Evolutionary conservation across 2,113 vertebrate genomes (phyloP).

Genomic region (Cyrtonyx montezumae): DNA sequence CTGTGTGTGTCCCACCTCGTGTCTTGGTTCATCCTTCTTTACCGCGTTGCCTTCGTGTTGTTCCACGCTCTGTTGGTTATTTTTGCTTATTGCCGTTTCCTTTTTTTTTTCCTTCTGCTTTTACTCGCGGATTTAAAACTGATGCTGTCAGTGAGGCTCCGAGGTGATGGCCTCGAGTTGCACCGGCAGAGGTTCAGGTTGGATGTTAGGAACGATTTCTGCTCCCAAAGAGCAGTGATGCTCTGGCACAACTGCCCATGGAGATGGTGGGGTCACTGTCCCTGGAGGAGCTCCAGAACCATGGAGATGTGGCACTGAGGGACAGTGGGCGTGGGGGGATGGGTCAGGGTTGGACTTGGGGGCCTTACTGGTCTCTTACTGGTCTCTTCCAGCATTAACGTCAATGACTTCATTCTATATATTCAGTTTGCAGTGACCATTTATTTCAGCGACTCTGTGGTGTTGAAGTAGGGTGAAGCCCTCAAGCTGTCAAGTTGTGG

Average conservation of each 20-base stretch:
- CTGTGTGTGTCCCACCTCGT: not conserved
- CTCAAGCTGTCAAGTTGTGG: not conserved
- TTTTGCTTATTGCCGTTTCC: not conserved
- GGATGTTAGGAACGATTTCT: too few relatives aligned
- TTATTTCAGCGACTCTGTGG: not conserved
- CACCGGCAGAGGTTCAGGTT: too few relatives aligned
- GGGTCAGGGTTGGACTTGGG: too few relatives aligned
- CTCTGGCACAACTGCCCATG: too few relatives aligned
- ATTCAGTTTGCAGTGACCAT: not conserved
- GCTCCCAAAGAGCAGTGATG: too few relatives aligned
- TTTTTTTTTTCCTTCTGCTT: accelerated
- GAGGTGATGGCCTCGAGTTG: too few relatives aligned
- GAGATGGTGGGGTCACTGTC: too few relatives aligned
- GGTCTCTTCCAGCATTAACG: too few relatives aligned
- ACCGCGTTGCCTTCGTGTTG: accelerated
- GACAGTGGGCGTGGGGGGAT: too few relatives aligned
- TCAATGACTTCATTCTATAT: not conserved
- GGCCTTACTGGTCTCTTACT: too few relatives aligned
- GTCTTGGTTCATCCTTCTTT: not conserved
- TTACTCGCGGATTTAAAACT: not conserved
- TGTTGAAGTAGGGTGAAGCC: not conserved
- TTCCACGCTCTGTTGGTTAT: not conserved
- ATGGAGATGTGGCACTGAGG: too few relatives aligned
- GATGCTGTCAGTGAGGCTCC: not conserved
- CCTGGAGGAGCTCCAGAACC: too few relatives aligned